These are phyloP conservation scores for Taxidea taxus DNA, from an alignment of 2,113 vertebrate genomes.

Conservation along the genomic window DNA sequence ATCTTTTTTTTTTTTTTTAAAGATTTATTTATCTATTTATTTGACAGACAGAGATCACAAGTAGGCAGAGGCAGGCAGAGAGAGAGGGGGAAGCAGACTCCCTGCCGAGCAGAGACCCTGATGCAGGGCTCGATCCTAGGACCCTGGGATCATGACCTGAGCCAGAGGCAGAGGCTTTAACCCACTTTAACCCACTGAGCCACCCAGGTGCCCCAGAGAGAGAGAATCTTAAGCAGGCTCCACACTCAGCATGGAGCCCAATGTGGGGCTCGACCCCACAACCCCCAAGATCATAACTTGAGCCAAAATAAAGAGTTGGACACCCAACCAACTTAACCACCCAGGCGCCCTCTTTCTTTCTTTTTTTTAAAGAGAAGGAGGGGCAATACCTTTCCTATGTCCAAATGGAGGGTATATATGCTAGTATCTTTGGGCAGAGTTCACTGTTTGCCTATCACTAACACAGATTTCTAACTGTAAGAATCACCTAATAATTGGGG, in stretches of 20 bases:
- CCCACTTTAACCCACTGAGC: too few species aligned
- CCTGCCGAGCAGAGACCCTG: too few species aligned
- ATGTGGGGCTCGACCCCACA: not conserved
- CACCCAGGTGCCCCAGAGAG: too few species aligned
- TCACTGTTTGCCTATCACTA: not conserved
- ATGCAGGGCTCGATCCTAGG: too few species aligned
- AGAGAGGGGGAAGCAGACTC: too few species aligned
- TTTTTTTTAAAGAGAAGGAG: not conserved
- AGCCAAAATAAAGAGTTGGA: not conserved
- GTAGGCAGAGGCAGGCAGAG: too few species aligned
- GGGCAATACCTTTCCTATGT: not conserved
- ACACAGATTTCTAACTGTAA: not conserved
- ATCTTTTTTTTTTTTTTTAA: not conserved
- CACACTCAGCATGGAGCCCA: not conserved
- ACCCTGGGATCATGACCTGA: too few species aligned
- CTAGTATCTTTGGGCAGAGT: not conserved
- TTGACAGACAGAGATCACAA: not conserved
- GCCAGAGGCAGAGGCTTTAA: too few species aligned
- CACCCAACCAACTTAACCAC: not conserved
- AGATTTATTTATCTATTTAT: not conserved
- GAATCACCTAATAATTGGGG: not conserved
- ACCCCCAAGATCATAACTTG: not conserved
- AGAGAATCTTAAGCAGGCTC: not conserved
- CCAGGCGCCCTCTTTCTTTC: not conserved
- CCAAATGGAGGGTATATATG: not conserved